Evolutionary conservation across 2,888 invertebrate species (phyloP), one percentile per base, ranked within the genome.

Genomic region (Andrena hattorfiana): DNA sequence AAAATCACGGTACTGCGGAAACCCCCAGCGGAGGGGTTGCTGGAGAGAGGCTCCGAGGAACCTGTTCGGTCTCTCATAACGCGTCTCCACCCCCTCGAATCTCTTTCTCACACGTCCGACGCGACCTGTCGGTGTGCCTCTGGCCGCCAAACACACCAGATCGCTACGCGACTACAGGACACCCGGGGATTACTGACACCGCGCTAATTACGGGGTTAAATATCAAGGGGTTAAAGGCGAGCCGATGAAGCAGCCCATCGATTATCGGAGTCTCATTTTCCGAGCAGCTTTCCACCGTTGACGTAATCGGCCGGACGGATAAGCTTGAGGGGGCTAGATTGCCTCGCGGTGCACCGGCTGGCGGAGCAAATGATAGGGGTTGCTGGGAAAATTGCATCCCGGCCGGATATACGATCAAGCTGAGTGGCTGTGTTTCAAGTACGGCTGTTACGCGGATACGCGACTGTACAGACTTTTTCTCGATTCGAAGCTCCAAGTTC

Each of bases 1-100:
- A 93, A 93, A 94, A 93, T 94, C 93, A 93, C 92, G 90, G 91
- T 90, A 90, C 92, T 60, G 89, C 90, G 90, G 91, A 92, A 92
- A 92, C 89, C 92, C 89, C 92, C 92, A 90, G 59, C 86, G 92
- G 93, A 90, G 87, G 77, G 77, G 74, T 73, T 75, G 72, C 73
- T 56, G 16, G 73, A 72, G 70, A 79, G 82, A 79, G 75, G 66
- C 74, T 83, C 78, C 75, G 51, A 56, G 42, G 42, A 74, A 73
- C 76, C 69, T 72, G 74, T 60, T 82, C 77, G 69, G 60, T 73
- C 78, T 77, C 75, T 88, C 88, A 81, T 87, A 83, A 86, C 77
- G 72, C 69, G 63, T 23, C 35, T 74, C 71, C 70, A 35, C 72
- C 75, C 54, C 70, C 66, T 62, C 60, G 60, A 23, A 69, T 73